Conservation (phyloP, 2,113 vertebrate genomes). For the Myotis lucifugus region DNA sequence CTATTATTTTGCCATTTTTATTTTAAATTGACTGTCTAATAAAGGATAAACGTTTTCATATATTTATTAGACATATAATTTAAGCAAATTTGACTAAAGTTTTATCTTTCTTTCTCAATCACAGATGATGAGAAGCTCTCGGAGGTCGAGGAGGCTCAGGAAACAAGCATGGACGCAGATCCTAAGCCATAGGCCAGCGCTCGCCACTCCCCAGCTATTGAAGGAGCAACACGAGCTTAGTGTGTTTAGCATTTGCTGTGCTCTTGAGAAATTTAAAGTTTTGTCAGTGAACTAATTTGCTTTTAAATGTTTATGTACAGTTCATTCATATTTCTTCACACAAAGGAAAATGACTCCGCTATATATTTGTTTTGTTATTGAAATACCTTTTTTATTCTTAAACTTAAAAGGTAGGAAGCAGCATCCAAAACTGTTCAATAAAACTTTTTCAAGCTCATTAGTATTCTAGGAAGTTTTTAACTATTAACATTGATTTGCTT, state of each 20-base stretch:
- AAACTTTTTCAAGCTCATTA: constrained; percentile 38
- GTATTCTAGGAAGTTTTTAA: constrained; percentile 9
- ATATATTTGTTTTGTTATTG: constrained; percentile 42
- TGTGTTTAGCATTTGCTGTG: neutral
- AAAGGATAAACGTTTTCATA: constrained; percentile 4
- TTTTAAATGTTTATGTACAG: constrained; percentile 40
- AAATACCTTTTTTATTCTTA: constrained; percentile 61
- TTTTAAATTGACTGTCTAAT: constrained; percentile 38
- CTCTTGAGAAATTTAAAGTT: constrained; percentile 28
- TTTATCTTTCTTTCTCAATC: constrained; percentile 62
- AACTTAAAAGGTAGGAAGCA: constrained; percentile 22
- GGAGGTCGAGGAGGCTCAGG: constrained; percentile 93
- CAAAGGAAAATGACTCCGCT: neutral
- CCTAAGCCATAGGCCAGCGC: constrained; percentile 81
- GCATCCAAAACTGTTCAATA: constrained; percentile 51
- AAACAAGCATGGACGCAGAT: constrained; percentile 87
- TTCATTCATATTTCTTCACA: constrained; percentile 63
- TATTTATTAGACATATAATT: neutral
- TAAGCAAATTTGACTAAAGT: neutral
- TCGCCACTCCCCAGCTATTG: neutral
- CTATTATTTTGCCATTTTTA: constrained; percentile 13
- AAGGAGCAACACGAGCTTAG: neutral
- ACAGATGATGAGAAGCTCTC: constrained; percentile 96
- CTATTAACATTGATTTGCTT: neutral
- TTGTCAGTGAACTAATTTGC: neutral